Conservation (phyloP, 1,140 invertebrate species). For the Cherax destructor region DNA sequence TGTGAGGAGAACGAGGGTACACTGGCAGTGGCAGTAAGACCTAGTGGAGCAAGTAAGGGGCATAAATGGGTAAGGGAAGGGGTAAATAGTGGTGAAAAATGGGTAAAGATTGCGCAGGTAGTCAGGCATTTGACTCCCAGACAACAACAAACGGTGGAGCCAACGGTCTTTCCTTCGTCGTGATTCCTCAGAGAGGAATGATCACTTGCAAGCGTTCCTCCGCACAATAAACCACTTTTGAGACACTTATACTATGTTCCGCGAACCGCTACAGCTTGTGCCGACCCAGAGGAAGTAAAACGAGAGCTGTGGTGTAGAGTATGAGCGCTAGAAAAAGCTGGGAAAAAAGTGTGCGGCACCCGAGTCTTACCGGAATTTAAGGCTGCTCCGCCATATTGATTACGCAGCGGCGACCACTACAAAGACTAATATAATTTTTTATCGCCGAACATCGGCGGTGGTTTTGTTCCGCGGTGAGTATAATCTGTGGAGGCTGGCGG, state of each 20-base stretch:
- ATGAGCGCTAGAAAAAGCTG: not conserved
- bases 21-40: too few relatives aligned
- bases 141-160: conserved; percentile 30
- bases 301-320: too few relatives aligned
- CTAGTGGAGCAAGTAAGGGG: too few relatives aligned
- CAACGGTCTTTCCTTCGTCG: conserved; percentile 28
- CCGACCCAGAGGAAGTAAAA: too few relatives aligned
- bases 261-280: not conserved
- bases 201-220: conserved; percentile 27
- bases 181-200: conserved; percentile 22
- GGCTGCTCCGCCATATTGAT: conserved; percentile 7
- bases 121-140: not conserved
- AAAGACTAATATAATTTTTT: not conserved
- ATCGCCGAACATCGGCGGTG: not conserved
- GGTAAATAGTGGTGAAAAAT: not conserved
- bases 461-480: not conserved
- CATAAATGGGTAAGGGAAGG: not conserved
- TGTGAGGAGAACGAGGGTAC: too few relatives aligned
- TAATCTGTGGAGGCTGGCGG: not conserved
- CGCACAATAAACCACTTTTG: conserved; percentile 1
- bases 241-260: not conserved
- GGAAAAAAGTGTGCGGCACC: too few relatives aligned
- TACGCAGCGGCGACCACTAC: not conserved
- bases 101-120: not conserved
- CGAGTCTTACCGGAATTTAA: not conserved